Conservation (phyloP, 53 echinoderm and acorn worm genomes). For the Mesocentrotus franciscanus region DNA sequence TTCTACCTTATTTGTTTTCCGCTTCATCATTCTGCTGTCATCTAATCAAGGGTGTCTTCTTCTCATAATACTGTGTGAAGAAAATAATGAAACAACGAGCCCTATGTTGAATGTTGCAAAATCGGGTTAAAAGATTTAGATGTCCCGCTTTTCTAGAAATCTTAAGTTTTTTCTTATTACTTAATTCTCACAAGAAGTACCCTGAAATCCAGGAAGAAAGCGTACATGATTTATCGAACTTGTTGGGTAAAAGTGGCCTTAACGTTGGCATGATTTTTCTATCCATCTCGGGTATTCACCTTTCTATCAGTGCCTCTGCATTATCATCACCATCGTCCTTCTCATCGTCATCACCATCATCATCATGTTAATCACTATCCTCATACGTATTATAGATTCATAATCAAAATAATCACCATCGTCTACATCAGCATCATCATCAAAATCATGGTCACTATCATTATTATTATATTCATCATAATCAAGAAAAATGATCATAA, state of each 20-base stretch:
- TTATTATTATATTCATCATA: not conserved
- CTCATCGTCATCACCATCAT: not conserved
- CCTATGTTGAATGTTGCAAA: not conserved
- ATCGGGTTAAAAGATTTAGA: too few species aligned
- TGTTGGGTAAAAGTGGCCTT: not conserved
- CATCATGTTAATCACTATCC: not conserved
- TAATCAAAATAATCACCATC: not conserved
- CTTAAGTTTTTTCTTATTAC: not conserved
- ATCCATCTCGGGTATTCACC: not conserved
- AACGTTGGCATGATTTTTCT: not conserved
- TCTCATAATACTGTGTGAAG: too few species aligned
- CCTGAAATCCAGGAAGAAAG: too few species aligned
- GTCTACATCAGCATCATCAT: not conserved
- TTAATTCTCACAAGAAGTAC: not conserved
- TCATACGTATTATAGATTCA: too few species aligned
- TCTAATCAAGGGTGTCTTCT: too few species aligned
- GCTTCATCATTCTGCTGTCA: too few species aligned
- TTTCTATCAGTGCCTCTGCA: not conserved
- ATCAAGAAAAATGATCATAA: not conserved
- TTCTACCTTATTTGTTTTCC: not conserved
- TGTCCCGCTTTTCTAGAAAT: too few species aligned
- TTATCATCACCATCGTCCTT: not conserved
- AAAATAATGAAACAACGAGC: not conserved
- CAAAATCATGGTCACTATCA: not conserved
- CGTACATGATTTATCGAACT: not conserved